Base-by-base conservation (phyloP, 2,888 invertebrate species). In the Hydriomena furcata region DNA sequence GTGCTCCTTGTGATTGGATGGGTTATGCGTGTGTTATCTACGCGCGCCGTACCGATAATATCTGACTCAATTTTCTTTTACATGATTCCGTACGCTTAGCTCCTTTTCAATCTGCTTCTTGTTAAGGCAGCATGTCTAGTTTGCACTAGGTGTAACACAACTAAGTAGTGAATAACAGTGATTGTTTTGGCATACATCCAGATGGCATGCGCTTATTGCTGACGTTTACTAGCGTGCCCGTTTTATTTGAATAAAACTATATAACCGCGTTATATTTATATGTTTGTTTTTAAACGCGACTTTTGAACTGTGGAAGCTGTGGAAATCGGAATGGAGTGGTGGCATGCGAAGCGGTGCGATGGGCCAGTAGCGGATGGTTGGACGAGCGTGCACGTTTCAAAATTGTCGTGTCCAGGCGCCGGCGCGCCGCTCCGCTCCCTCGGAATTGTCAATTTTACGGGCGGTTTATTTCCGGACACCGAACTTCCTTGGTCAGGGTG, bases 401-500 rank as follows among this genome's bases (percentile, higher is more conserved):
- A 82, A 84, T 83, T 77, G 82, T 84, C 83, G 82, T 71, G 71
- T 65, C 71, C 82, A 76, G 76, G 76, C 80, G 76, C 79, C 74
- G 73, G n/a, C 75, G 68, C 30, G 17, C 24, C 25, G 27, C n/a
- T n/a, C n/a, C n/a, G 67, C 70, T 81, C 81, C 75, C 81, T 83
- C 83, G 91, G 91, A 93, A 93, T 93, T 93, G 93, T 84, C 92
- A 93, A 93, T 93, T 93, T 93, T 93, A 92, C 93, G 92, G 91
- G 86, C 91, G 92, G 93, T 93, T 93, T 93, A 91, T 90, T 91
- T 87, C 88, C 90, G 91, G 90, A 88, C 88, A 91, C 88, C 84
- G 83, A 87, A 83, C 82, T 84, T 87, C 87, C 86, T 82, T 82
- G 80, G 84, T 76, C 82, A 78, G 76, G 66, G 46, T 65, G 59